Percentiles rank a stretch among this genome's conserved stretches.
Evolutionary conservation across 2,797 vertebrate genomes (phyloP).

Genomic region (Neosilurus mollespiculum): DNA sequence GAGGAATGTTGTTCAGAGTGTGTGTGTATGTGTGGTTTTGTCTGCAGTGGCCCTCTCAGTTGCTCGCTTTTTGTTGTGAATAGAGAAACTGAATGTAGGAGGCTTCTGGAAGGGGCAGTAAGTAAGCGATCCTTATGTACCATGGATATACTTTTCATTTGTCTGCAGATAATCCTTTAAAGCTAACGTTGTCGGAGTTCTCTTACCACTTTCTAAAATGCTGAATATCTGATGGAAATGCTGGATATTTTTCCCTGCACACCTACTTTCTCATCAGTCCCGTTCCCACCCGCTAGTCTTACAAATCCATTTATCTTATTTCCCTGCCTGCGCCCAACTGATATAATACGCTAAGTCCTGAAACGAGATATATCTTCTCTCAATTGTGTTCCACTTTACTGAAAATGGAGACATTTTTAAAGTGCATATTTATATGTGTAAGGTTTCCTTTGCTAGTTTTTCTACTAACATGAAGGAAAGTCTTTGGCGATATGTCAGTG

Average conservation of each 20-base stretch:
- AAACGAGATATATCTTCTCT: slow-evolving; percentile 36
- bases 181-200: slow-evolving; percentile 47
- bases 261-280: slow-evolving; percentile 51
- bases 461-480: slow-evolving; percentile 35
- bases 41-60: slow-evolving; percentile 44
- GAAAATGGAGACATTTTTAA: slow-evolving; percentile 61
- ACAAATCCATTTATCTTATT: slow-evolving; percentile 63
- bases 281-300: slow-evolving; percentile 62
- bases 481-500: neutral
- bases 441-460: slow-evolving; percentile 56
- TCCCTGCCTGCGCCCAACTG: slow-evolving; percentile 60
- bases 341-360: slow-evolving; percentile 45
- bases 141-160: slow-evolving; percentile 53
- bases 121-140: slow-evolving; percentile 47
- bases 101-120: slow-evolving; percentile 45
- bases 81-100: slow-evolving; percentile 47
- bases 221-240: slow-evolving; percentile 58
- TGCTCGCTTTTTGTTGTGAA: slow-evolving; percentile 46
- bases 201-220: slow-evolving; percentile 57
- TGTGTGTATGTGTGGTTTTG: slow-evolving; percentile 45
- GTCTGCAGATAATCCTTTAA: slow-evolving; percentile 47
- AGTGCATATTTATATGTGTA: slow-evolving; percentile 41
- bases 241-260: slow-evolving; percentile 49
- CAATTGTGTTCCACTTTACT: slow-evolving; percentile 60
- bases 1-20: slow-evolving; percentile 42